These are phyloP conservation scores for Drosophila hawaiiensis DNA, from an alignment of 2,888 invertebrate genomes.

Conservation along the genomic window DNA sequence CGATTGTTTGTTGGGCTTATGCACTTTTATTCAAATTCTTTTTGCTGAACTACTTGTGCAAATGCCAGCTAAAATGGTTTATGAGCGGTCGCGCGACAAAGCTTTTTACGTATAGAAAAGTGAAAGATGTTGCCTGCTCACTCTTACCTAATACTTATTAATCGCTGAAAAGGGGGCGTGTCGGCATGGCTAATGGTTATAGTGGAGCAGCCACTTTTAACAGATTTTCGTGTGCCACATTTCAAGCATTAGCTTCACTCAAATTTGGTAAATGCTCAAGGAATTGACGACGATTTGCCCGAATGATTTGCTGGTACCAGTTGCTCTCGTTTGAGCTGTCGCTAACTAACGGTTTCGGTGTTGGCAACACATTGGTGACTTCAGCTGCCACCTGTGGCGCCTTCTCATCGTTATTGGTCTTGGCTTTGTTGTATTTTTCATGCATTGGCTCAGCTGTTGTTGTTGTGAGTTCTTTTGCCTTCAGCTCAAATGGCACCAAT, in stretches of 20 bases:
- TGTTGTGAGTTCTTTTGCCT: slow-evolving; percentile 34
- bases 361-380: slow-evolving; percentile 26
- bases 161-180: slow-evolving; percentile 40
- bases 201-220: slow-evolving; percentile 23
- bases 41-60: slow-evolving; percentile 50
- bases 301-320: slow-evolving; percentile 77
- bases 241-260: slow-evolving; percentile 48
- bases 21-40: slow-evolving; percentile 40
- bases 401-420: slow-evolving; percentile 70
- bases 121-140: slow-evolving; percentile 62
- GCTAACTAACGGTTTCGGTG: slow-evolving; percentile 60
- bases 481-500: slow-evolving; percentile 78
- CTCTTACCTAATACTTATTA: slow-evolving; percentile 66
- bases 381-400: slow-evolving; percentile 41
- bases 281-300: slow-evolving; percentile 77
- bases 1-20: slow-evolving; percentile 24
- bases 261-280: slow-evolving; percentile 71
- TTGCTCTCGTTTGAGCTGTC: slow-evolving; percentile 27
- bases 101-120: slow-evolving; percentile 47
- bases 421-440: slow-evolving; percentile 53
- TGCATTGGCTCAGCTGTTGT: not conserved
- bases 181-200: slow-evolving; percentile 44
- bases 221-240: slow-evolving; percentile 4
- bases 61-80: slow-evolving; percentile 34
- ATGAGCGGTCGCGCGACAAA: slow-evolving; percentile 23